Evolutionary conservation across 2,888 invertebrate genomes (phyloP), one percentile per base, ranked within the genome.

Genomic region (Fissipunctia ypsillon): DNA sequence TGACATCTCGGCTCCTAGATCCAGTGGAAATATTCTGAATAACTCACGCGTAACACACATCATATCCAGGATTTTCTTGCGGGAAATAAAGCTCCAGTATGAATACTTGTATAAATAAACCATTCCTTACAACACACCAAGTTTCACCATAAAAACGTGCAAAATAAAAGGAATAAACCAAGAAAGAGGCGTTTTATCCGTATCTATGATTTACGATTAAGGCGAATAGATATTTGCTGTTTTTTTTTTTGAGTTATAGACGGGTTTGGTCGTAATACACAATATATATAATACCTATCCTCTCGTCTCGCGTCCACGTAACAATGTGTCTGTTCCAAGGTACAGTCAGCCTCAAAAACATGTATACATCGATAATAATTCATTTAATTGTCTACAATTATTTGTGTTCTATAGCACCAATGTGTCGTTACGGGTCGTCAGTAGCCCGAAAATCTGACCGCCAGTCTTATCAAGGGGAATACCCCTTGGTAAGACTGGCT

Each of bases 21-120:
- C 76, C 76, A 73, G 78, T 73, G 71, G 70, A 75, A 78, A 76
- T 82, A 87, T 88, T 88, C 88, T 84, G 86, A 84, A 88, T 89
- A 87, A 85, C 85, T 84, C 81, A 86, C 82, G 77, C 85, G 65
- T 78, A 74, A 86, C 84, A 85, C 84, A 80, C 84, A 84, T 86
- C 84, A 83, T 89, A 83, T 74, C 75, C 69, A 82, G 77, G 84
- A 86, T 85, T 86, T 88, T 84, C 88, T 87, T 86, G 81, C 82
- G 74, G 82, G 86, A 87, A 90, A 92, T 92, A 91, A 91, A 92
- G 88, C 89, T 86, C 83, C 86, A 87, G 90, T 88, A 93, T 93
- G 93, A 94, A 94, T 94, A 92, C 91, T 92, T 93, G 93, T 93
- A 95, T 95, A 95, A 95, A 95, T 94, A 95, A 93, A 90, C 93